Evolutionary conservation across 1,140 invertebrate genomes (phyloP).

Genomic region (Hyles euphorbiae): DNA sequence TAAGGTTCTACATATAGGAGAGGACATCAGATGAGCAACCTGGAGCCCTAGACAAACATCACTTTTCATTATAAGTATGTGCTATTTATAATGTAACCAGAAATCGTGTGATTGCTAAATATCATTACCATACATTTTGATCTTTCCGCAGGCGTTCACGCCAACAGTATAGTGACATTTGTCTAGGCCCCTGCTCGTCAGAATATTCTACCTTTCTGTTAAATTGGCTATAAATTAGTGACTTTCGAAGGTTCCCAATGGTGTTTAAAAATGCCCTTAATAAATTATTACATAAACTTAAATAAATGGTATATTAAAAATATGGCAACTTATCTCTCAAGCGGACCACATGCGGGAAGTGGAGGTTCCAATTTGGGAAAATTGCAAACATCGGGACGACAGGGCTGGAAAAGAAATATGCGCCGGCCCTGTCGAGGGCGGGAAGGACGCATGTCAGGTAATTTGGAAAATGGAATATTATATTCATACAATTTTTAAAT

Average conservation of each 20-base stretch:
- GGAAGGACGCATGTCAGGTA: conserved; percentile 86
- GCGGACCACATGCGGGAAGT: conserved; percentile 84
- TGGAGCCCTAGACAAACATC: too few species aligned
- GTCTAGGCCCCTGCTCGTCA: too few species aligned
- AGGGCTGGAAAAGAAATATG: conserved; percentile 81
- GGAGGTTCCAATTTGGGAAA: conserved; percentile 78
- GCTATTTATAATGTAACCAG: too few species aligned
- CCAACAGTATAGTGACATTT: too few species aligned
- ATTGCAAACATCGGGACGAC: conserved; percentile 79
- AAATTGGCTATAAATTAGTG: background rate
- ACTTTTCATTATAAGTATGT: too few species aligned
- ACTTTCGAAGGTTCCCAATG: background rate
- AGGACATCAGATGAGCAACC: too few species aligned
- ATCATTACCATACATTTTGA: too few species aligned
- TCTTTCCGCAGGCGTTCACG: too few species aligned
- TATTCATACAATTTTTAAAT: background rate
- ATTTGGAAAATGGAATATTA: background rate
- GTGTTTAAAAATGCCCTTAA: background rate
- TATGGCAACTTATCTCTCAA: conserved; percentile 31
- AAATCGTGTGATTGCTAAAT: too few species aligned
- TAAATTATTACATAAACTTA: background rate
- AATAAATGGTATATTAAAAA: background rate
- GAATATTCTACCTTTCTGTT: too few species aligned
- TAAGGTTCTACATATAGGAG: too few species aligned
- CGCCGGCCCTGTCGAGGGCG: conserved; percentile 83